Conservation (phyloP, 2,888 invertebrate genomes). For the Folsomia candida region DNA sequence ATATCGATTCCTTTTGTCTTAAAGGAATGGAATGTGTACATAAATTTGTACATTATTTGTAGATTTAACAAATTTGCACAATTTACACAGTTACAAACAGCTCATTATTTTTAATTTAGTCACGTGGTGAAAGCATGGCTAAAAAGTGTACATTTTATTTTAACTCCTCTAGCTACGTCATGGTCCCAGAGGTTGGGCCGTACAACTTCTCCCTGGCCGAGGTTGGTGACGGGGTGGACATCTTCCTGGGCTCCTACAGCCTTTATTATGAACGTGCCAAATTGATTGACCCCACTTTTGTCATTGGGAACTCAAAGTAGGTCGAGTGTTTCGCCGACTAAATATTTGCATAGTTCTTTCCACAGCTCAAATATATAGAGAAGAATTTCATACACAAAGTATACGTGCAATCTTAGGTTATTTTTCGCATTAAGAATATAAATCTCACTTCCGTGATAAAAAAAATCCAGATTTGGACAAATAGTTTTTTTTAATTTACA, state of each 20-base stretch:
- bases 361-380: not conserved
- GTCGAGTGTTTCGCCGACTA: not conserved
- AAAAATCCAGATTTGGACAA: too few relatives aligned
- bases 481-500: not conserved
- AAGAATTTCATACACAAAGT: not conserved
- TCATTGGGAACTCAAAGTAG: constrained; percentile 27
- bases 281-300: constrained; percentile 26
- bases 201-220: constrained; percentile 8
- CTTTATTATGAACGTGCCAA: constrained; percentile 10
- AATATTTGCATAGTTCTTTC: not conserved
- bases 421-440: too few relatives aligned
- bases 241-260: constrained; percentile 31
- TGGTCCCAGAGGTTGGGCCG: constrained; percentile 17
- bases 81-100: too few relatives aligned
- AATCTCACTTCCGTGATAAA: too few relatives aligned
- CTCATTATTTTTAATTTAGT: too few relatives aligned
- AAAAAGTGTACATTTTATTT: too few relatives aligned
- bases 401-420: not conserved
- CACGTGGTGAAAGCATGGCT: too few relatives aligned
- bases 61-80: too few relatives aligned
- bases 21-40: too few relatives aligned
- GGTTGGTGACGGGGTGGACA: constrained; percentile 14
- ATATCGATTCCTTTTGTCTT: too few relatives aligned
- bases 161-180: constrained; percentile 17
- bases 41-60: too few relatives aligned